Evolutionary conservation across 2,888 invertebrate species (phyloP).

Genomic region (Neria commutata): DNA sequence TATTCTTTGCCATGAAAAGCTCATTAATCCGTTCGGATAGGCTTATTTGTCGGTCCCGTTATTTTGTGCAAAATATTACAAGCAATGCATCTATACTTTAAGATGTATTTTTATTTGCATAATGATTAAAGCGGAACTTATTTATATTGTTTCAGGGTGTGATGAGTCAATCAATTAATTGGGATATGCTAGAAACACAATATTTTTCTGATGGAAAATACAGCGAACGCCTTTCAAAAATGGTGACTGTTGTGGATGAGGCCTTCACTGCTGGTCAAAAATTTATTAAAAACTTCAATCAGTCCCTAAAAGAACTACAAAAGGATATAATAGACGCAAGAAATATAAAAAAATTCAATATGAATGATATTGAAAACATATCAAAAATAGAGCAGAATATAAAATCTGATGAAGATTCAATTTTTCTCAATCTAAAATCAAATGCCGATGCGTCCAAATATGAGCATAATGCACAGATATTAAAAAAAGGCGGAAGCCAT

Average conservation of each 20-base stretch:
- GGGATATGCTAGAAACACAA: constrained; percentile 88
- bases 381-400: constrained; percentile 10
- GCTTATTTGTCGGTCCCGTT: too few relatives aligned
- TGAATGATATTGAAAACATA: constrained; percentile 21
- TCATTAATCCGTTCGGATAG: too few relatives aligned
- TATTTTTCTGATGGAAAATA: constrained; percentile 82
- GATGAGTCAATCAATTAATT: constrained; percentile 93
- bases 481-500: background rate
- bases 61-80: too few relatives aligned
- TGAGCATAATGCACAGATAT: constrained; percentile 26
- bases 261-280: constrained; percentile 75
- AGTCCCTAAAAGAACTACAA: constrained; percentile 62
- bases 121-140: too few relatives aligned
- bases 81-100: too few relatives aligned
- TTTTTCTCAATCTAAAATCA: constrained; percentile 40
- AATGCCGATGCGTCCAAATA: constrained; percentile 29
- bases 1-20: too few relatives aligned
- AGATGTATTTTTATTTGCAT: too few relatives aligned
- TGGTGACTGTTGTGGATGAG: constrained; percentile 81
- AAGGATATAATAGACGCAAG: constrained; percentile 56
- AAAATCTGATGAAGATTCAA: constrained; percentile 32
- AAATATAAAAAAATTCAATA: constrained; percentile 32
- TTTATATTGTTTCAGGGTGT: constrained; percentile 74
- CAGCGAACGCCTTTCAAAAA: constrained; percentile 83
- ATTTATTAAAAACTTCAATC: constrained; percentile 72